Evolutionary conservation across 2,797 vertebrate species (phyloP), one percentile per base, ranked within the genome.

Genomic region (Notoglanidium macrostoma): DNA sequence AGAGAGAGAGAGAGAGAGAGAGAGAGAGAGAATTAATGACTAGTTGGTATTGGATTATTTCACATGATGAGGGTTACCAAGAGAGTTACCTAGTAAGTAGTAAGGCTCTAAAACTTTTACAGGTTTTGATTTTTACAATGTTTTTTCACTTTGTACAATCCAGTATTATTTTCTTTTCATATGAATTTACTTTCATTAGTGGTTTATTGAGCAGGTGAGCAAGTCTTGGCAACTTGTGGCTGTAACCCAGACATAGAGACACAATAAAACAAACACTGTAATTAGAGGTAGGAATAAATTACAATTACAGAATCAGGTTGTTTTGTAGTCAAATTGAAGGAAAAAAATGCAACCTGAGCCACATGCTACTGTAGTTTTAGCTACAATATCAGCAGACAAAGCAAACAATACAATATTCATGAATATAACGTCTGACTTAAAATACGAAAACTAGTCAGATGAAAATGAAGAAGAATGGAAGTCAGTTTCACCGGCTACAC

Each of bases 201-300:
- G 89, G 89, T 92, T 92, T 89, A 90, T 61, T 70, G 40, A 86
- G 87, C 89, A 92, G 89, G 65, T 74, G 89, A 79, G 78, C 88
- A 92, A 91, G 87, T 87, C 87, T 84, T 78, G 68, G 67, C 89
- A 61, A 85, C 32, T 49, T 83, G 82, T 79, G 87, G 82, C 88
- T 76, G 59, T 81, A 44, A 67, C 21, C 70, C 65, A 87, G 49
- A 83, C 83, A 77, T 51, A 84, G 85, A 84, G 85, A 49, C 76
- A 74, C 83, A 87, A 63, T 63, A 12, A 85, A 7, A 63, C 21
- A 49, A 29, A 51, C 23, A 46, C 2, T 40, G 17, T 10, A 61
- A 44, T 61, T 80, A 80, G 35, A 46, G 57, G 57, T 80, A 63
- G 57, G 57, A 61, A 44, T 44, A 61, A 26, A 0, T 9, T 80